Base-by-base conservation (phyloP, 2,888 invertebrate species). In the Thera britannica region DNA sequence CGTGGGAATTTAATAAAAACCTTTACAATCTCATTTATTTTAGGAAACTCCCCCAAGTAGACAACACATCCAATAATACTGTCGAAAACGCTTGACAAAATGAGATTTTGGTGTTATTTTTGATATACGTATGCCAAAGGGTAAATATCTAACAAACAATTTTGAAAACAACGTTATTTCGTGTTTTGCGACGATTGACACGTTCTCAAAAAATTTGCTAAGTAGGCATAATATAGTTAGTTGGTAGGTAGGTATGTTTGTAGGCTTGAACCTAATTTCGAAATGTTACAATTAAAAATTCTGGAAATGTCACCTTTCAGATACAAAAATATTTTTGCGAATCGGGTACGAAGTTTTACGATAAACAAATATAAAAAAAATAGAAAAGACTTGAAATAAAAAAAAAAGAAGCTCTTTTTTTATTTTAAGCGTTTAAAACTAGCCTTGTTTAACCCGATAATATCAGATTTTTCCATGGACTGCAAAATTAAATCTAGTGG, bases 401-500 rank as follows among this genome's bases (percentile, higher is more conserved):
- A 23, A 23, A 23, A 23, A 1, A 23, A 23, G 23, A 23, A 1
- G 23, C 23, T 23, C 23, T 23, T 23, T 23, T 23, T 23, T 23
- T 1, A 1, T 41, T 57, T 34, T 2, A 34, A 51, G 58, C 44
- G 41, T 64, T 58, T 36, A 35, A 52, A 57, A 58, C 41, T 51
- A 38, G 38, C 23, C 23, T 23, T 23, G 23, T 23, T 0, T 23
- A 23, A 1, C 23, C 46, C 38, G 3, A 48, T 65, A 68, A 69
- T 69, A 68, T 67, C 66, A 66, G 73, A 73, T 73, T 73, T 64
- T 65, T 74, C 70, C 72, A 65, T 54, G 66, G 65, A 65, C 65
- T 64, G 68, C 68, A 70, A 65, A 68, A 71, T 68, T 68, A 71
- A 74, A 74, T 74, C 70, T 72, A 72, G 62, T 41, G 74, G 65